Base-by-base conservation (phyloP, 2,797 vertebrate species). In the Hipposideros larvatus region DNA sequence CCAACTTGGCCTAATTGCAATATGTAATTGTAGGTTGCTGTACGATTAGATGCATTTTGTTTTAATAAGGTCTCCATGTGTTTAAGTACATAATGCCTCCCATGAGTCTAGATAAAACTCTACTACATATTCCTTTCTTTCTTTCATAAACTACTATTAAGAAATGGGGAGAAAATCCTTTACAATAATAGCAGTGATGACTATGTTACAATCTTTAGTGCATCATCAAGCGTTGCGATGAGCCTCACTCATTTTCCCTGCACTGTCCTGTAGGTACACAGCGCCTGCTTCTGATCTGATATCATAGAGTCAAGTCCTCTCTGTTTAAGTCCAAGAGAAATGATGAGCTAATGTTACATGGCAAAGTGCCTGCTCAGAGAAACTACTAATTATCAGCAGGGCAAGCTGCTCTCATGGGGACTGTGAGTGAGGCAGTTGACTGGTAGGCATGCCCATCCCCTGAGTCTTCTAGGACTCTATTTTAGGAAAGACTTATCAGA, bases 21-120 rank as follows among this genome's bases (percentile, higher is more conserved):
- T 28, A 41, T 28, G 7, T 73, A 96, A 95, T 94, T 97, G 61
- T 26, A 97, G 93, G 80, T 66, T 90, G 31, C 77, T 96, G 51
- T 78, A 96, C 86, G 97, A 96, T 90, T 88, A 94, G 78, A 82
- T 75, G 4, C 13, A 26, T 92, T 98, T 96, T 87, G 78, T 98
- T 97, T 95, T 75, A 96, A 75, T 91, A 92, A 79, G 71, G 2
- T 8, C 93, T 97, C 46, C 46, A 79, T 0, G 0, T 75, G 7
- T 77, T 61, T 96, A 85, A 90, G 82, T 18, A 65, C 31, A 41
- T 91, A 19, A 73, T 21, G 74, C 15, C 4, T 92, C 91, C 95
- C 66, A 5, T 0, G 26, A 90, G 51, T 28, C 19, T 84, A 93
- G n/a, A 95, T 94, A 31, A 75, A 91, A 90, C 31, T 71, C 21